These are phyloP conservation scores for Lipotes vexillifer DNA, from an alignment of 2,113 vertebrate genomes.

Conservation along the genomic window DNA sequence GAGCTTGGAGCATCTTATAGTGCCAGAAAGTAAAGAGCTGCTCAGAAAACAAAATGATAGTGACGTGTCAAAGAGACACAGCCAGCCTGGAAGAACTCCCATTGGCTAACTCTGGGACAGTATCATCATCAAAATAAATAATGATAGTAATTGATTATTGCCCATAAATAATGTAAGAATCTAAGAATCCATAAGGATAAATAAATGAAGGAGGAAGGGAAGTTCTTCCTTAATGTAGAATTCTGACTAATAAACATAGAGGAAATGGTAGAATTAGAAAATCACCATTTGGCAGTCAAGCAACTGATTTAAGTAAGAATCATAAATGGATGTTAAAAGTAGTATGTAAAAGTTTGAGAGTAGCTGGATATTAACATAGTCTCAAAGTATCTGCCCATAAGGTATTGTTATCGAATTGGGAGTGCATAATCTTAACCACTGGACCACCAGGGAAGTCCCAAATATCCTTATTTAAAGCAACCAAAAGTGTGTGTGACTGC, in stretches of 20 bases:
- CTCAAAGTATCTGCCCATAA: background rate
- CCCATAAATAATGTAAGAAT: background rate
- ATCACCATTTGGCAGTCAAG: background rate
- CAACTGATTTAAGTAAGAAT: constrained; percentile 7
- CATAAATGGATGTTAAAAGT: background rate
- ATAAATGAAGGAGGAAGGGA: background rate
- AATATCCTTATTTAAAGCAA: too few species aligned
- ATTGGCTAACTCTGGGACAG: background rate
- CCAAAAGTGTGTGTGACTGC: background rate
- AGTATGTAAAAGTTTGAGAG: background rate
- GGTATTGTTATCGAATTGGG: too few species aligned
- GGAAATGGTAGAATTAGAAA: background rate
- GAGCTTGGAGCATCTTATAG: background rate
- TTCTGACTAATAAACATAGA: background rate
- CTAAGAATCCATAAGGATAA: background rate
- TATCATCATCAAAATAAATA: background rate
- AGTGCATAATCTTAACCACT: too few species aligned
- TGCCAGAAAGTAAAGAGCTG: background rate
- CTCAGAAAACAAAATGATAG: background rate
- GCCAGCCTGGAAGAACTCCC: background rate
- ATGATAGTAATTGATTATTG: background rate
- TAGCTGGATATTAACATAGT: background rate
- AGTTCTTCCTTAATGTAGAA: background rate
- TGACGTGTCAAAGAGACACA: background rate
- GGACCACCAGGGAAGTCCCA: too few species aligned